Base-by-base conservation (phyloP, 2,888 invertebrate genomes). In the Hydroisotoma schaefferi region DNA sequence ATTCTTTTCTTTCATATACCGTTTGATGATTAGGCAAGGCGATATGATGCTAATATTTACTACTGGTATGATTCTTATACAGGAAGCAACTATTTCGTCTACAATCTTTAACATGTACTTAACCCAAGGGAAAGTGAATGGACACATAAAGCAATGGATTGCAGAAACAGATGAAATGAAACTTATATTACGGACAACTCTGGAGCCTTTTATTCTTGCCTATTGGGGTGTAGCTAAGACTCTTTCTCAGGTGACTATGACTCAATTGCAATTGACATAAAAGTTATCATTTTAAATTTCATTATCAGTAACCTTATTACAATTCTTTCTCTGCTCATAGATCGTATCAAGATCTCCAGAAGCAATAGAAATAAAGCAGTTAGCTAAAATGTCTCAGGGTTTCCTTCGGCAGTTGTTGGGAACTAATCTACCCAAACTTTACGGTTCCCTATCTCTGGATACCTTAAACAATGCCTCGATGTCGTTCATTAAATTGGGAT, bases 381-480 rank as follows among this genome's bases (percentile, higher is more conserved):
- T 69, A 52, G 67, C 69, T 26, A 67, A 67, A 48, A 46, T 63
- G 57, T 62, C 61, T 40, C 71, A 71, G 57, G 58, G 61, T 27
- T 65, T 57, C 48, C 43, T 71, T 52, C 59, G 54, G 28, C 63
- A 67, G n/a, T 55, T 63, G 28, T 55, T 71, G 33, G 59, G 60
- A 40, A 55, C 51, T 33, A 46, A 55, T 46, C 23, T 69, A 18
- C 59, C 61, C n/a, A 63, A 55, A n/a, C 63, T 68, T 33, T 71
- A 63, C 54, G 71, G 71, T 28, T 64, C 85, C 69, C 80, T 90
- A 59, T 86, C 87, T 40, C 79, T 90, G 67, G 89, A 90, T 67
- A 73, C 78, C n/a, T 65, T 73, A 27, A 61, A 61, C 22, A 70
- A 73, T 52, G 73, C 71, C 15, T 54, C 69, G 18, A 69, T 70